These are phyloP conservation scores for Drosophila trapezifrons DNA, from an alignment of 1,140 invertebrate genomes.

Conservation along the genomic window DNA sequence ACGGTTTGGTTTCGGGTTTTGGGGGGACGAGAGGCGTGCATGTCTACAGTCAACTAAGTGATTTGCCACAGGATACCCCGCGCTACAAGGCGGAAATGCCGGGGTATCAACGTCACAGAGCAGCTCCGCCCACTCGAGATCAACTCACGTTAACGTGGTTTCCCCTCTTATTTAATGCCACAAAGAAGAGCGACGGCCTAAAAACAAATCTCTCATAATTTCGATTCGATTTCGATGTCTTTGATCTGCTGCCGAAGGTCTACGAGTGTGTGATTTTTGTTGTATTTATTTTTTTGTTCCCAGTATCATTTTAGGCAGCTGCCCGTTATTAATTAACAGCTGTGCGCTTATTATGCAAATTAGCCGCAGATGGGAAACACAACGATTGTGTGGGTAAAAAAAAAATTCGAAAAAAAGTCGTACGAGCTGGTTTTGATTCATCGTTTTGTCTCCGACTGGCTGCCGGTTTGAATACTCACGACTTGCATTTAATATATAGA, in stretches of 20 bases:
- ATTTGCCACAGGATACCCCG: constrained; percentile 56
- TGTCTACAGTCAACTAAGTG: constrained; percentile 75
- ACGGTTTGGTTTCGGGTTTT: constrained; percentile 3
- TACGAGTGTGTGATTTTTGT: background rate
- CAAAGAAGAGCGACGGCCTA: constrained; percentile 29
- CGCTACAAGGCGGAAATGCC: constrained; percentile 39
- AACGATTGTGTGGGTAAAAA: constrained; percentile 37
- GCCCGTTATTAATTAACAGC: constrained; percentile 80
- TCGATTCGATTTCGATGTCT: constrained; percentile 27
- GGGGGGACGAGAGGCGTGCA: constrained; percentile 42
- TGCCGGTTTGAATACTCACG: constrained; percentile 57
- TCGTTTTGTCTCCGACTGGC: constrained; percentile 17
- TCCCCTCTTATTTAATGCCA: constrained; percentile 16
- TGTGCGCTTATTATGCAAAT: constrained; percentile 80
- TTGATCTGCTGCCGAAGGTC: constrained; percentile 53
- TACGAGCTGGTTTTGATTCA: constrained; percentile 39
- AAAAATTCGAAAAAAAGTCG: constrained; percentile 13
- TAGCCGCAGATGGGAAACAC: constrained; percentile 58
- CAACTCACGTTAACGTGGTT: constrained; percentile 13
- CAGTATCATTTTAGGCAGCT: constrained; percentile 44
- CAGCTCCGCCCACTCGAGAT: constrained; percentile 39
- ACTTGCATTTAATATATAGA: constrained; percentile 19
- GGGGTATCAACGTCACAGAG: constrained; percentile 12
- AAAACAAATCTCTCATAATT: constrained; percentile 45
- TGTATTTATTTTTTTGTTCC: constrained; percentile 16